Evolutionary conservation across 1,140 invertebrate species (phyloP), one percentile per base, ranked within the genome.

Genomic region (Drosophila orosa): DNA sequence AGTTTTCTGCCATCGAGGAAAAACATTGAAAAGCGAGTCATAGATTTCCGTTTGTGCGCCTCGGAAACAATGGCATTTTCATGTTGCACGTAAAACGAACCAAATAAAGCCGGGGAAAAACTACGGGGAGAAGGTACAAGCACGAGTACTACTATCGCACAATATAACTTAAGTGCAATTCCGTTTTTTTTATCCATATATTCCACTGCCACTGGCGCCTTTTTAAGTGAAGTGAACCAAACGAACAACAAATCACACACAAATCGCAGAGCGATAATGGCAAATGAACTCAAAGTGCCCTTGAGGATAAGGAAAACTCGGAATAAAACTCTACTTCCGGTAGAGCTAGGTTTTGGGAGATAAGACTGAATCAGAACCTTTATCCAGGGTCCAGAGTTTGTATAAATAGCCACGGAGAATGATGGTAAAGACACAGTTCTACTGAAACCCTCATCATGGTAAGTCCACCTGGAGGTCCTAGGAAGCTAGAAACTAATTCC

Each of bases 61-160:
- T 68, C 69, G 55, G 55, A 86, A 86, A 86, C 83, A 86, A 86
- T 86, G 84, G 83, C 79, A 86, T 86, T 86, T 86, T 87, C 83
- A 86, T 86, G 83, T 86, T 79, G 75, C 83, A 87, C 82, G 74
- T 81, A 65, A 78, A 73, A 62, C 54, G 54, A 67, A 33, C 50
- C 29, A 66, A 76, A 60, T 55, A 76, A 77, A 77, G 45, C 48
- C 25, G 17, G 24, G 33, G n/a, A 48, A 57, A 44, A 66, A n/a
- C 6, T 33, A n/a, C 19, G 47, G 15, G 54, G 39, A 13, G 39
- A 22, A 22, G 47, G 65, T 5, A 17, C 4, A 31, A 9, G 17
- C 12, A 31, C 44, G 60, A 47, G 61, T 62, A 78, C 57, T 59
- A 78, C 68, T 69, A 52, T 52, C 61, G 63, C 67, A 68, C 74